phyloP scores from a whole-genome alignment of 2,113 vertebrate genomes.

The Triplophysa rosa region DNA sequence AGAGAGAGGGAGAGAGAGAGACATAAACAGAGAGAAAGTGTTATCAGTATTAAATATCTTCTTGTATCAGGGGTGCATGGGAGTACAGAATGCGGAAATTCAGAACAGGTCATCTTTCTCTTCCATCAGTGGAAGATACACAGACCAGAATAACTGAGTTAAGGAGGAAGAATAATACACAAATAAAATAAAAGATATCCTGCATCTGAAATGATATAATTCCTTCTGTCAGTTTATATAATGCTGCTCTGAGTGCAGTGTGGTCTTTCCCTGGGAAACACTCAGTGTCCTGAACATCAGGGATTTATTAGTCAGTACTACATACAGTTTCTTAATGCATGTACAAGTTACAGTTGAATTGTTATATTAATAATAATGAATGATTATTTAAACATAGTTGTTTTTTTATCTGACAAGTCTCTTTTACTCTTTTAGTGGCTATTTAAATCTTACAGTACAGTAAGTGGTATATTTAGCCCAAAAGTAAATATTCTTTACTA shows the following conservation, averaged over 20 bases:
- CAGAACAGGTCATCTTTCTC: slow-evolving; percentile 41
- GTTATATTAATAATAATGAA: too few relatives aligned
- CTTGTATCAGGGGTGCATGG: slow-evolving; percentile 6
- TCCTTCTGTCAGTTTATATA: slow-evolving; percentile 10
- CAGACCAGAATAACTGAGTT: slow-evolving; percentile 43
- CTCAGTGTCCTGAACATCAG: not conserved
- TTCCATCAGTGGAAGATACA: slow-evolving; percentile 28
- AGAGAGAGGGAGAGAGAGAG: slow-evolving; percentile 13
- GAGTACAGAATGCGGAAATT: slow-evolving; percentile 24
- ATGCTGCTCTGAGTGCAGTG: not conserved
- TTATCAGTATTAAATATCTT: slow-evolving; percentile 44
- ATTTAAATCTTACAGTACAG: too few relatives aligned
- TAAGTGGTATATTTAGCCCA: not conserved
- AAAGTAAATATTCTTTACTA: not conserved
- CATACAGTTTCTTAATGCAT: too few relatives aligned
- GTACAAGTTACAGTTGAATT: too few relatives aligned
- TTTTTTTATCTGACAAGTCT: too few relatives aligned
- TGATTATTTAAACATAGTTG: too few relatives aligned
- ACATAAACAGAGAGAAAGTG: slow-evolving; percentile 23
- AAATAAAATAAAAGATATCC: slow-evolving; percentile 40
- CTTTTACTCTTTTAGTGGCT: too few relatives aligned
- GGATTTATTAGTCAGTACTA: not conserved
- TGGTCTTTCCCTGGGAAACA: not conserved
- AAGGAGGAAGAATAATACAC: slow-evolving; percentile 11
- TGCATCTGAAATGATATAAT: slow-evolving; percentile 16